These are phyloP conservation scores for Folsomia manolachei DNA, from an alignment of 2,888 invertebrate species.

Conservation along the genomic window DNA sequence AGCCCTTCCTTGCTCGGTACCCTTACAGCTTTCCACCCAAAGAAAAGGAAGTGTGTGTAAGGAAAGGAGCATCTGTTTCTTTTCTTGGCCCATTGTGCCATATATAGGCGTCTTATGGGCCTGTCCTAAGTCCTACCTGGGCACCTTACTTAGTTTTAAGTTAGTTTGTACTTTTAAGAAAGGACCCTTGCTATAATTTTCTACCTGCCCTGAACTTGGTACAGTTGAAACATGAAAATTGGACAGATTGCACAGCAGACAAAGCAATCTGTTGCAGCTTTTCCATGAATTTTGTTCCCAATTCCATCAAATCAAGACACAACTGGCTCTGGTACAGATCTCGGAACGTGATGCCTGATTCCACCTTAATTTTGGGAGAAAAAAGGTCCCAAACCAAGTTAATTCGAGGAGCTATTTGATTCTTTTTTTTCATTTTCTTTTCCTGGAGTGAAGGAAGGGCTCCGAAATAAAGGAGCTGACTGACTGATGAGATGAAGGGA, in stretches of 20 bases:
- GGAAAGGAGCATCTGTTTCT: not conserved
- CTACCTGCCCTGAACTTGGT: too few species aligned
- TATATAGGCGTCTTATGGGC: too few species aligned
- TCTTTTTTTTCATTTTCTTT: not conserved
- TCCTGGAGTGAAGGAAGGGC: not conserved
- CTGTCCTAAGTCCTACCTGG: too few species aligned
- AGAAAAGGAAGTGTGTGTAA: not conserved
- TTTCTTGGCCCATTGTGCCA: not conserved
- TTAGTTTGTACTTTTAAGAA: too few species aligned
- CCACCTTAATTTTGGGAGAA: too few species aligned
- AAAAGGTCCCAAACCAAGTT: not conserved
- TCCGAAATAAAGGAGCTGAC: not conserved
- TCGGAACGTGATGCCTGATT: too few species aligned
- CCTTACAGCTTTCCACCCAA: not conserved
- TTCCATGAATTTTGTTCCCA: too few species aligned
- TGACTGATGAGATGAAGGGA: not conserved
- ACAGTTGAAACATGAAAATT: not conserved
- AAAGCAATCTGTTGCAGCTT: too few species aligned
- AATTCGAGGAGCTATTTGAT: not conserved
- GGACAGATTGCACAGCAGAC: slow-evolving; percentile 15
- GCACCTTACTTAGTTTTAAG: too few species aligned
- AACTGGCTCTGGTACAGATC: too few species aligned
- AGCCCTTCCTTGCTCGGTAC: too few species aligned
- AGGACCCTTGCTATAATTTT: not conserved
- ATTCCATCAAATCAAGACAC: too few species aligned